Base-by-base conservation (phyloP, 2,113 vertebrate genomes). In the Hippocampus guttulatus region DNA sequence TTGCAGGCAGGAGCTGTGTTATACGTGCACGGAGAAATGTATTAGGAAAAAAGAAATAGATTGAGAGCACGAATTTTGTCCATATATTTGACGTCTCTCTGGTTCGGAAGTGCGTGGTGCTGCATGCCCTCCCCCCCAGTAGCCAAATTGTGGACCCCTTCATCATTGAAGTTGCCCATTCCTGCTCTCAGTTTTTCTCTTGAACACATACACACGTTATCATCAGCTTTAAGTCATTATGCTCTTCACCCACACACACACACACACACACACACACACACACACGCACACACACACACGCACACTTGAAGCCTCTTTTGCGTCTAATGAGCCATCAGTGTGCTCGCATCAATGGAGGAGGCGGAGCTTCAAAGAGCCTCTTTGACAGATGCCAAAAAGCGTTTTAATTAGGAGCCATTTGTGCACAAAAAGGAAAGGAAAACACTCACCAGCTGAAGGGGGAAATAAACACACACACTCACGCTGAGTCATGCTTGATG, bases 401-500 rank as follows among this genome's bases (percentile, higher is more conserved):
- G 73, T 89, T 91, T 89, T 91, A 92, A 93, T 92, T 93, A 91
- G 90, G 90, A 87, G 76, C 86, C 87, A 86, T 91, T 92, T 92
- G 89, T 88, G 84, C 57, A 75, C 82, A 69, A 86, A 75, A 77
- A 71, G 62, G 25, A 43, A 69, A 73, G 74, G 72, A 79, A 80
- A 87, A 85, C 85, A 79, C 79, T 83, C 85, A 77, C 78, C 88
- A 84, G 78, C 77, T 76, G 71, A 64, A 75, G 70, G 71, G 67
- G 77, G 70, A 81, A 87, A 84, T 81, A 86, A 88, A 88, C 82
- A 88, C 62, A 72, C 49, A 70, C 76, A 41, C 6, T 45, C 45
- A 8, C 33, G 69, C 14, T 61, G 58, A 61, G 58, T 61, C 58
- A 38, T 33, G 27, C 16, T 61, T 38, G 5, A 61, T 61, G 58